A percentile compares a stretch with the other conserved stretches of the same genome.
phyloP scores from a whole-genome alignment of 2,888 invertebrate species.

The Rhimphoctona megacephalus region DNA sequence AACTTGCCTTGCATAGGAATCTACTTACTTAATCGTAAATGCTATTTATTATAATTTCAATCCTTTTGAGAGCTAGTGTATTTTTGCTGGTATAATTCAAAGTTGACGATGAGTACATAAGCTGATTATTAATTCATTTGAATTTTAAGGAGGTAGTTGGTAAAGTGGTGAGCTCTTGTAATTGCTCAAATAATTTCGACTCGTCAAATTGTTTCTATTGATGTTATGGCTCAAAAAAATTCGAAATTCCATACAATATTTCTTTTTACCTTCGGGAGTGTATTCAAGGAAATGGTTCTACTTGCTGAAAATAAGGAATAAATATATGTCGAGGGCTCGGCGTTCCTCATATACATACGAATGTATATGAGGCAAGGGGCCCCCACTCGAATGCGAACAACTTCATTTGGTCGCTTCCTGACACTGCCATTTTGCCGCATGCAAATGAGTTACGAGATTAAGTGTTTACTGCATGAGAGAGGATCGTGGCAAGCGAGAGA shows the following conservation, averaged over 20 bases:
- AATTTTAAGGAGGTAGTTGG: not conserved
- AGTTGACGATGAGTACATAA: not conserved
- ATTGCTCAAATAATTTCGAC: not conserved
- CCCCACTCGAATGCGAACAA: conserved; percentile 30
- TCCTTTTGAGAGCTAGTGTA: not conserved
- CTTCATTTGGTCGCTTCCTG: conserved; percentile 54
- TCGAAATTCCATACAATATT: not conserved
- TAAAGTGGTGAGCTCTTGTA: not conserved
- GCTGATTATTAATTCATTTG: not conserved
- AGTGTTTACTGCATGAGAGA: conserved; percentile 69
- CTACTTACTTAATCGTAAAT: conserved; percentile 16
- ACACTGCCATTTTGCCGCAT: conserved; percentile 53
- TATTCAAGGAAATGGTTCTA: not conserved
- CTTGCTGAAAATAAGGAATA: not conserved
- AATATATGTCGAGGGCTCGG: not conserved
- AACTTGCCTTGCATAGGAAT: not conserved
- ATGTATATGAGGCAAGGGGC: not conserved
- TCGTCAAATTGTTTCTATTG: not conserved
- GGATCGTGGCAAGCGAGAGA: conserved; percentile 42
- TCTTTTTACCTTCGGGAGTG: not conserved
- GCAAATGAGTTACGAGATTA: conserved; percentile 69
- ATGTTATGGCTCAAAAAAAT: not conserved
- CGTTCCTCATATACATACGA: not conserved
- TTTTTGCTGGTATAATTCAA: not conserved
- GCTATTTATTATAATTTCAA: not conserved